These are phyloP conservation scores for Strigamia crassipes DNA, from an alignment of 2,888 invertebrate species.

Conservation along the genomic window DNA sequence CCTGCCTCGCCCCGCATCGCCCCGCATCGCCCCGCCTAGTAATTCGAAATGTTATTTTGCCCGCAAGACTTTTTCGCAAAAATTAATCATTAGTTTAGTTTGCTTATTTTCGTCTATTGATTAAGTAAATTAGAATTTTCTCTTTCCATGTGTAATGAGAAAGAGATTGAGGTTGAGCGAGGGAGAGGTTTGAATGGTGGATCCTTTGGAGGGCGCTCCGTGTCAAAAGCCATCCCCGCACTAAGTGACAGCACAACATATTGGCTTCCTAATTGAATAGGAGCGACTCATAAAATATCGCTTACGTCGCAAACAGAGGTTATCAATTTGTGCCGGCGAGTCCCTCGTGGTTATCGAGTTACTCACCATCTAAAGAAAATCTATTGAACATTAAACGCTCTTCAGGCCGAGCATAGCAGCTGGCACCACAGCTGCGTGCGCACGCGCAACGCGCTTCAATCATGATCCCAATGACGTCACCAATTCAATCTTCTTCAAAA, in stretches of 20 bases:
- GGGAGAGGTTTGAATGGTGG: not conserved
- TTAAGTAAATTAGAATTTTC: not conserved
- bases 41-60: too few relatives aligned
- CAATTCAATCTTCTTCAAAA: slow-evolving; percentile 10
- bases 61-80: too few relatives aligned
- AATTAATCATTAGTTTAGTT: too few relatives aligned
- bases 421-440: slow-evolving; percentile 10
- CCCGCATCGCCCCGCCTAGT: too few relatives aligned
- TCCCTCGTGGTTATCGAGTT: slow-evolving; percentile 10
- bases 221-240: not conserved
- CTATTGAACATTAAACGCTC: slow-evolving; percentile 10
- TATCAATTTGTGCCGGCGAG: slow-evolving; percentile 10
- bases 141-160: not conserved
- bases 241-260: slow-evolving; percentile 10
- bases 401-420: not conserved
- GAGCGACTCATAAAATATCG: slow-evolving; percentile 10
- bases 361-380: slow-evolving; percentile 10
- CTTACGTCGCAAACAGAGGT: slow-evolving; percentile 10
- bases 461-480: slow-evolving; percentile 4
- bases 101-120: too few relatives aligned
- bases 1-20: too few relatives aligned
- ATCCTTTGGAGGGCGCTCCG: not conserved
- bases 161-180: not conserved
- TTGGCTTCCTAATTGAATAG: slow-evolving; percentile 10
- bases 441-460: not conserved